Base-by-base conservation (phyloP, 2,888 invertebrate species). In the Spilarctia lutea region DNA sequence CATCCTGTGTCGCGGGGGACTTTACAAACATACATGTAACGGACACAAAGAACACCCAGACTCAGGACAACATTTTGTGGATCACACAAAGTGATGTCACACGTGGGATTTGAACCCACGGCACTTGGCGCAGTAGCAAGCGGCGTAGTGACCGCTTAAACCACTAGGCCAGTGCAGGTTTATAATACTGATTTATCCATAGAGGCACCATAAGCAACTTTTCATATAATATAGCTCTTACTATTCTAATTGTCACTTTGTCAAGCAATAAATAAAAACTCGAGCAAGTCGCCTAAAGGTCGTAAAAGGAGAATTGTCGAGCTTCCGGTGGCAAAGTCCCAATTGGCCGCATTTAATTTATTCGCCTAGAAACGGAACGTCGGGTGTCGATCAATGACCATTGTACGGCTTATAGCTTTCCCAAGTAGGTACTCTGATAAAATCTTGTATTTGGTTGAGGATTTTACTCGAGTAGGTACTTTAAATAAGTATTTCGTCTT, bases 341-440 rank as follows among this genome's bases (percentile, higher is more conserved):
- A 79, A 80, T 79, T 77, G 82, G 77, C 75, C 72, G 66, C 76
- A 71, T 83, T 86, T 84, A 84, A 86, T 86, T 86, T 81, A 84
- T 82, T 79, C 81, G 75, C 76, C 81, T 74, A 78, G 76, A 66
- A 75, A 79, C 76, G 82, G 77, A 74, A 78, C 77, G 74, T 72
- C 75, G 73, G 76, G 80, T 83, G 84, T 83, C 81, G 74, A 79
- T 85, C 82, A 84, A 84, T 79, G 75, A 72, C 65, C 74, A 68
- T 74, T 66, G n/a, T 70, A 27, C 20, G 72, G 76, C 73, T 83
- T 84, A 72, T 71, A 69, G 69, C 71, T 39, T 18, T 71, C 66
- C 73, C 8, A 0, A 60, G 2, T 56, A 56, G 24, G 24, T n/a
- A 20, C 63, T 63, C 24, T 24, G 24, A 27, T 24, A 33, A 68